phyloP scores from a whole-genome alignment of 2,888 invertebrate species.

The Escarpia spicata region DNA sequence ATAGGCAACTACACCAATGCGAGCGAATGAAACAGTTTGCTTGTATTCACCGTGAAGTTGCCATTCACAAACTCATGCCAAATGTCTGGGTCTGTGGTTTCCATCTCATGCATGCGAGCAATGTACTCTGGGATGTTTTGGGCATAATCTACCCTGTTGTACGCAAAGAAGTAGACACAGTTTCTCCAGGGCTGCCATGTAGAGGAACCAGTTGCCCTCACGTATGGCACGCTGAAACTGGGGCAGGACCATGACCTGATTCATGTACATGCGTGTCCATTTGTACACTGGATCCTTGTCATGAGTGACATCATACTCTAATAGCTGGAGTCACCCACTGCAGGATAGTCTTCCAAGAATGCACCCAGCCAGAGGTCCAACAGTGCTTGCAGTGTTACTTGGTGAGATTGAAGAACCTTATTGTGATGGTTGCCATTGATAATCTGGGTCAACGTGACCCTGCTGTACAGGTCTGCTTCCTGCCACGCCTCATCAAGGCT shows the following conservation, averaged over 20 bases:
- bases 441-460: constrained; percentile 26
- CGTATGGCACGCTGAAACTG: constrained; percentile 28
- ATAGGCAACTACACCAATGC: constrained; percentile 24
- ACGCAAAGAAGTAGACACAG: constrained; percentile 26
- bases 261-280: constrained; percentile 17
- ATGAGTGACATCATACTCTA: constrained; percentile 20
- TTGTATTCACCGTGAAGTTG: too few relatives aligned
- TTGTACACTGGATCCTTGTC: constrained; percentile 28
- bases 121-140: constrained; percentile 33
- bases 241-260: constrained; percentile 28
- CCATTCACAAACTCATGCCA: too few relatives aligned
- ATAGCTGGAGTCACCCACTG: neutral
- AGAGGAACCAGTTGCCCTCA: constrained; percentile 30
- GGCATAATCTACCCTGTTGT: constrained; percentile 28
- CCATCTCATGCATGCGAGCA: constrained; percentile 19
- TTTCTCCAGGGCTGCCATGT: constrained; percentile 28
- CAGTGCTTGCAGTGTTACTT: neutral
- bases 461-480: constrained; percentile 30
- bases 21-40: constrained; percentile 24
- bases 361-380: constrained; percentile 17
- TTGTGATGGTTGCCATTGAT: constrained; percentile 32
- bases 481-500: too few relatives aligned
- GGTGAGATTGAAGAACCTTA: constrained; percentile 25
- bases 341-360: neutral
- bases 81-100: too few relatives aligned